A percentile compares a stretch with the other conserved stretches of the same genome.
Evolutionary conservation across 2,797 vertebrate genomes (phyloP).

Genomic region (Saxicola maurus): DNA sequence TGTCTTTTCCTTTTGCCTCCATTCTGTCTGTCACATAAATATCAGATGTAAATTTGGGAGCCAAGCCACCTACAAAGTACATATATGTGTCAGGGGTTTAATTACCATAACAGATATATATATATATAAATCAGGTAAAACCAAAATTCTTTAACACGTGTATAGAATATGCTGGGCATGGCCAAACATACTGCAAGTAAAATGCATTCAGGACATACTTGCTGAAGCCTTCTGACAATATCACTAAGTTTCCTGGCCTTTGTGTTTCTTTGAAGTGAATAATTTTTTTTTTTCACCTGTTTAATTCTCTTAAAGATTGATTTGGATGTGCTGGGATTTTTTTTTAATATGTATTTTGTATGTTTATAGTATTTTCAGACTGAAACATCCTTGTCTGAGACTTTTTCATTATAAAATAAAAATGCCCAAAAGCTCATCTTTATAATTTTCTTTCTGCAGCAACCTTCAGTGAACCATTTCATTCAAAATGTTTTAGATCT

Average conservation of each 20-base stretch:
- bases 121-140: background rate
- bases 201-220: background rate
- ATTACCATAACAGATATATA: background rate
- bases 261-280: background rate
- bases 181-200: background rate
- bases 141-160: background rate
- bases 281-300: background rate
- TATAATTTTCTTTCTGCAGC: background rate
- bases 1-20: background rate
- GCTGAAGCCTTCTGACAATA: background rate
- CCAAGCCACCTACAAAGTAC: background rate
- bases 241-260: background rate
- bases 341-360: background rate
- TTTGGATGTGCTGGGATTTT: accelerated
- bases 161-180: background rate
- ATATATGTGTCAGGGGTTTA: background rate
- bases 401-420: background rate
- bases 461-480: background rate
- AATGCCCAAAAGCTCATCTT: background rate
- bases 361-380: background rate
- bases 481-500: background rate
- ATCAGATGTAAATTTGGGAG: background rate
- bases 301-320: background rate
- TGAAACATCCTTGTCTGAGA: background rate
- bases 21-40: background rate